Evolutionary conservation across 2,888 invertebrate genomes (phyloP), one percentile per base, ranked within the genome.

Genomic region (Cryptus viduatorius): DNA sequence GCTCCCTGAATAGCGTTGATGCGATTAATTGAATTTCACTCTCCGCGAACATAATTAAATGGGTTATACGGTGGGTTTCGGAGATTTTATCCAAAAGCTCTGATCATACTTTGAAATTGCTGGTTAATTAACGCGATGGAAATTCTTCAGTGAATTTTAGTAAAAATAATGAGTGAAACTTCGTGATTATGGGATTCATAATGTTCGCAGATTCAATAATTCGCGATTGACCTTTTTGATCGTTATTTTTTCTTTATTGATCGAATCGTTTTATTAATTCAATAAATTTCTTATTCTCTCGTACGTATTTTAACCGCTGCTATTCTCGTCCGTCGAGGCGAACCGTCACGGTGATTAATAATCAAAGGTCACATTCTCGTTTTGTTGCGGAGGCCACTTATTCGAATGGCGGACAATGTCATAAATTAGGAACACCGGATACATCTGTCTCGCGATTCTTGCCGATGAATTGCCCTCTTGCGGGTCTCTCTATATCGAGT

Each of bases 1-100:
- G 7, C 7, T 44, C 59, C 16, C 24, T n/a, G 59, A 24, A 59
- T 8, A 7, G 8, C 56, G 42, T 44, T 24, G 72, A 72, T 19
- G 72, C 53, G 72, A 42, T 56, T 59, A 72, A 71, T 71, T 37
- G 59, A 42, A 42, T 59, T 59, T 72, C 56, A 42, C 56, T 56
- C 16, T 19, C 14, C 19, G 7, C 7, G 10, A 56, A 10, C 53
- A 53, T 16, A 53, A 42, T 7, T 19, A 19, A 7, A 56, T 71
- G 42, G 14, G 16, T 5, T n/a, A 24, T 19, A 44, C 14, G 19
- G 37, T 14, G 48, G 12, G 19, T 4, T 56, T 3, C 3, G 16
- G 24, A 71, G 56, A 5, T 56, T 71, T 71, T 71, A 19, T 56
- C 10, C 19, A 42, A 71, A 69, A 71, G 42, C n/a, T 14, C 56